A percentile compares a stretch with the other conserved stretches of the same genome.
Conservation (phyloP, 2,113 vertebrate species). For the Lasiurus borealis region DNA sequence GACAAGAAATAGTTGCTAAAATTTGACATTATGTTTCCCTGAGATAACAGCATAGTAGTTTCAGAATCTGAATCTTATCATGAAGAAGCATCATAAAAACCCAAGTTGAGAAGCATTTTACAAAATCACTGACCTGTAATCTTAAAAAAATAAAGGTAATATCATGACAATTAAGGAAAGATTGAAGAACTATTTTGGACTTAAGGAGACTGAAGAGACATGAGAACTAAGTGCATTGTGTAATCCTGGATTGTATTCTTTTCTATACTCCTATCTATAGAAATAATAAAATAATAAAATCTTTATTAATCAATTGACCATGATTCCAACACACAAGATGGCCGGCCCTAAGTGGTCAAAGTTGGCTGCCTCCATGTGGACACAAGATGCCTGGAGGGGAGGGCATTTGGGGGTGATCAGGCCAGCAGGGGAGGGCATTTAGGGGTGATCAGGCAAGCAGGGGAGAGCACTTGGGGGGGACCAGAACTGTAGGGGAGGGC, state of each 20-base stretch:
- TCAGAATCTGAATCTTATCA: slow-evolving; percentile 37
- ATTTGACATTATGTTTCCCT: not conserved
- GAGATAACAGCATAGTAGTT: not conserved
- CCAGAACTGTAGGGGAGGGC: no score
- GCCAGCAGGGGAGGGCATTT: no score
- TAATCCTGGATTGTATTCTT: not conserved
- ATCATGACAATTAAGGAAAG: not conserved
- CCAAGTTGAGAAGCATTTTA: not conserved
- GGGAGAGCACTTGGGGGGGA: no score
- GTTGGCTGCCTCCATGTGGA: no score
- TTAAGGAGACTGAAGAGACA: not conserved
- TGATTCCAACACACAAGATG: no score
- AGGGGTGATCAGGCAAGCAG: no score
- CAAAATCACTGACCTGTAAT: not conserved
- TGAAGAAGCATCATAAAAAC: slow-evolving; percentile 32
- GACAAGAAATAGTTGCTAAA: slow-evolving; percentile 14
- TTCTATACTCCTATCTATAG: not conserved
- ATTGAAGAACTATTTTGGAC: not conserved
- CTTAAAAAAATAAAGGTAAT: slow-evolving; percentile 28
- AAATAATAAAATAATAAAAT: no score
- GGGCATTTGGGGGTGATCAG: no score
- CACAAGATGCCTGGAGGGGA: no score
- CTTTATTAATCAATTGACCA: no score
- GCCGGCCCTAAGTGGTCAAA: no score
- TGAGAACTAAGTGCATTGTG: not conserved